Conservation (phyloP, 2,888 invertebrate genomes). For the Antitype chi region DNA sequence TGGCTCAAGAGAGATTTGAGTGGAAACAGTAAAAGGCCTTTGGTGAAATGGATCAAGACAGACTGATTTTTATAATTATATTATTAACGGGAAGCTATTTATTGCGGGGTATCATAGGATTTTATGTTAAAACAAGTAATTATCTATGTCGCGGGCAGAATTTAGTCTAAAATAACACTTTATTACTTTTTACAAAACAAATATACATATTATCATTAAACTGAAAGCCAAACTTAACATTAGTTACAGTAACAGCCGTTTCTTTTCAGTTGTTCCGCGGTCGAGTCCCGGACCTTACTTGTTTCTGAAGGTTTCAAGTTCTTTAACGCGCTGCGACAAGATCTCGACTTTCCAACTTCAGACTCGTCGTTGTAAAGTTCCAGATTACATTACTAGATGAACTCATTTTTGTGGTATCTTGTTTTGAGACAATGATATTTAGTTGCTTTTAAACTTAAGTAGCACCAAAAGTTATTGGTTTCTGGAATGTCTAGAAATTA, state of each 20-base stretch:
- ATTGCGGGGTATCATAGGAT: too few species aligned
- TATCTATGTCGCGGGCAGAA: too few species aligned
- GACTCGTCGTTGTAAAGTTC: conserved; percentile 47
- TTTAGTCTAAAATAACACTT: too few species aligned
- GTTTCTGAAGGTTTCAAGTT: conserved; percentile 52
- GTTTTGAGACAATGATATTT: not conserved
- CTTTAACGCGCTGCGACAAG: conserved; percentile 55
- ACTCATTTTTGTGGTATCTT: conserved; percentile 27
- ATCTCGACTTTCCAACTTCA: conserved; percentile 42
- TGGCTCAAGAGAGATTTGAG: too few species aligned
- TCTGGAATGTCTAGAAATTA: not conserved
- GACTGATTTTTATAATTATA: too few species aligned
- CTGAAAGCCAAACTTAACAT: not conserved
- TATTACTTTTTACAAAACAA: too few species aligned
- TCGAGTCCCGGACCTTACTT: conserved; percentile 17
- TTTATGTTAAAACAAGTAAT: too few species aligned
- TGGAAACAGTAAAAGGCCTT: too few species aligned
- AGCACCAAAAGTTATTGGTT: not conserved
- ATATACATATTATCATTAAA: too few species aligned
- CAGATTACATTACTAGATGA: conserved; percentile 50
- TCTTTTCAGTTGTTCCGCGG: conserved; percentile 42
- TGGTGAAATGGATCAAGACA: too few species aligned
- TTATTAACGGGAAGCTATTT: too few species aligned
- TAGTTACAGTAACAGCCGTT: conserved; percentile 44
- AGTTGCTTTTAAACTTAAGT: not conserved